These are phyloP conservation scores for Hippopotamyrus pictus DNA, from an alignment of 2,797 vertebrate genomes.

Conservation along the genomic window DNA sequence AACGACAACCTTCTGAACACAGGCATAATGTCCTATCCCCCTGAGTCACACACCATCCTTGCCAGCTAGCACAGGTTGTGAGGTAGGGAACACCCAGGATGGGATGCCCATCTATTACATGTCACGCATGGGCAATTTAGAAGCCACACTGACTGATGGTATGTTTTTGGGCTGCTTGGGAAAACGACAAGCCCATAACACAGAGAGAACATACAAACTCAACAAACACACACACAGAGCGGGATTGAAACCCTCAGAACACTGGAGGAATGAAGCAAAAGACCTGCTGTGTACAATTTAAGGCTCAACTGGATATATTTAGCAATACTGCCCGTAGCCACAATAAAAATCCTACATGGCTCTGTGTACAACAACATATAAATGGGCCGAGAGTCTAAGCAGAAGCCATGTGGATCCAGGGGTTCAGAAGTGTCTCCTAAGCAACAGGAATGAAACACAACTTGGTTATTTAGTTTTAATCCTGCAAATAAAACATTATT, in stretches of 20 bases:
- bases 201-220: background rate
- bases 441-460: conserved; percentile 73
- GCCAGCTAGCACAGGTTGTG: background rate
- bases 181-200: background rate
- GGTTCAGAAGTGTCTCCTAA: conserved; percentile 75
- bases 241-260: background rate
- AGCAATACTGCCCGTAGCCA: background rate
- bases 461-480: background rate
- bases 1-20: background rate
- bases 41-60: background rate
- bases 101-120: background rate
- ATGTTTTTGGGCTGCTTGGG: background rate
- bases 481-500: background rate
- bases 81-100: background rate
- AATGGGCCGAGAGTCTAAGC: background rate
- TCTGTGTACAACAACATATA: background rate
- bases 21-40: background rate
- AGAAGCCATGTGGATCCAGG: background rate
- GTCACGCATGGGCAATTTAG: background rate
- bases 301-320: background rate
- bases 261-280: conserved; percentile 47
- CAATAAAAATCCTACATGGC: background rate
- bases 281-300: background rate
- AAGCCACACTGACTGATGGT: background rate
- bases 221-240: background rate